Evolutionary conservation across 2,888 invertebrate genomes (phyloP), one percentile per base, ranked within the genome.

Genomic region (Perdita meconis): DNA sequence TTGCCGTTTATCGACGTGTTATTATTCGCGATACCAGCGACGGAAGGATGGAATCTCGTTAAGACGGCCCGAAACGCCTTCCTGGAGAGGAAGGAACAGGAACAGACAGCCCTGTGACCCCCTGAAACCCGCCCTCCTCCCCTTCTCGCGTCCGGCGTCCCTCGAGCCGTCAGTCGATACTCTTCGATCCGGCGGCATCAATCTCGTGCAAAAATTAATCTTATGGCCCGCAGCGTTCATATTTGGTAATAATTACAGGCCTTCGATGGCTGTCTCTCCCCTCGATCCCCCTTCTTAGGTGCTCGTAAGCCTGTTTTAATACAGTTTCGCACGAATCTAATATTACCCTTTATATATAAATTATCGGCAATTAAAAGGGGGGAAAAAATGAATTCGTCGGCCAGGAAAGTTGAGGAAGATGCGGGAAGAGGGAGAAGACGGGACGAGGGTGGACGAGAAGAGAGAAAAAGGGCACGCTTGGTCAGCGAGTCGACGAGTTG

Each of bases 231-330:
- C 88, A 73, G 76, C 91, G 92, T 91, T 92, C 91, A 91, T 92
- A 90, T 92, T 92, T 92, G 90, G 91, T 89, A 91, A 92, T 92
- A 92, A 92, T 92, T 92, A 92, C 92, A 92, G 90, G 90, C 90
- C 89, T 89, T 81, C 86, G 87, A 81, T 78, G 82, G 56, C 57
- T 61, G 81, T 74, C 44, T 24, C 51, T 40, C 50, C 19, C 38
- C 56, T 53, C 34, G 22, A 6, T 65, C 36, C 86, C 83, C 86
- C 24, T 47, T 53, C 56, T 53, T 61, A 50, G 70, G 69, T 59
- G 47, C 13, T 26, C n/a, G 16, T 64, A 68, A 73, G 72, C 79
- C 75, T 74, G 80, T 89, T 92, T 92, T 75, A 91, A 92, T 92
- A 91, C 90, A 88, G 88, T 92, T 92, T 92, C 92, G 92, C 92